Base-by-base conservation (phyloP, 1,140 invertebrate species). In the Eupristina koningsbergeri region DNA sequence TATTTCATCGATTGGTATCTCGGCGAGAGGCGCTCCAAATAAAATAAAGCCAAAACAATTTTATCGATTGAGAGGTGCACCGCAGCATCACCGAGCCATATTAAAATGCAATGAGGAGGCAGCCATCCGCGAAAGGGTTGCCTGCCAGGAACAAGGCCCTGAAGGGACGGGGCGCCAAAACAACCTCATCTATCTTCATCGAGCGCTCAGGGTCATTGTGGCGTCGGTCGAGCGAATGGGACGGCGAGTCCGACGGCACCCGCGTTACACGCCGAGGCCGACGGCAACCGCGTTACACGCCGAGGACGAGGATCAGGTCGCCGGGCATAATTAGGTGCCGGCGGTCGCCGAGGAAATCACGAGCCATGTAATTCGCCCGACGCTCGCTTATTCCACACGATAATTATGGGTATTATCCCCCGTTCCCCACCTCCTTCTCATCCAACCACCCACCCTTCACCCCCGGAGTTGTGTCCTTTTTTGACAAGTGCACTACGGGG, bases 311-410 rank as follows among this genome's bases (percentile, higher is more conserved):
- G 63, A 36, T 15, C 34, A 39, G 36, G 17, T 67, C 61, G 81
- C 81, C 13, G 71, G 61, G 61, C n/a, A 36, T 73, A 83, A 79
- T 83, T 83, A 83, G 76, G 64, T 73, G 50, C 64, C 22, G 41
- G 63, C 53, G 53, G 29, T 34, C 29, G 34, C 71, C 41, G 77
- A 53, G 74, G 75, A 74, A 84, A 74, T 80, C 47, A 41, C 76
- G n/a, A 64, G 67, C 76, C 82, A 77, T 64, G 77, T 75, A 80
- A 84, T 83, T 78, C 61, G 45, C 31, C 9, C 45, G 34, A 11
- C 50, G 15, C 73, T 82, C 76, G 75, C 80, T 74, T 80, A 64
- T 80, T 67, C 26, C 22, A 39, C 36, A 53, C 69, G 67, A 83
- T 83, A 79, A 83, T 83, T 79, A 79, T 45, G 64, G n/a, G 2